Percentiles rank a stretch among this genome's conserved stretches.
Evolutionary conservation across 2,888 invertebrate species (phyloP).

Genomic region (Himalopsyche kuldschensis): DNA sequence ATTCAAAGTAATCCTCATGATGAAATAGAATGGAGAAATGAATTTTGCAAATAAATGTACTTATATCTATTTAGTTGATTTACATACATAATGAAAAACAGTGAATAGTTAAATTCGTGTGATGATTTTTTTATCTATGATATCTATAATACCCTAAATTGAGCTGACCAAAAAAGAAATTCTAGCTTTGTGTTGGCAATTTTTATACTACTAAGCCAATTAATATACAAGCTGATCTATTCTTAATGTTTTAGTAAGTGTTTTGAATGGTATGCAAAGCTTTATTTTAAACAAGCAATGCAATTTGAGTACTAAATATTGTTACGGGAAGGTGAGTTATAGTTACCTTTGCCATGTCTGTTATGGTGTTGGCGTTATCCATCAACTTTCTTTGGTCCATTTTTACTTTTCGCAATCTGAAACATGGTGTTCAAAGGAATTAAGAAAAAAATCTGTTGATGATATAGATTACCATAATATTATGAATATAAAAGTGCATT

Average conservation of each 20-base stretch:
- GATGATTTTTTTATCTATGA: neutral
- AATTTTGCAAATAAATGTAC: too few species aligned
- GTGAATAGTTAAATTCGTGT: neutral
- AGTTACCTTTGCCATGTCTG: conserved; percentile 98
- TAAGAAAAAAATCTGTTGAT: too few species aligned
- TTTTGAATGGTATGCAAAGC: conserved; percentile 36
- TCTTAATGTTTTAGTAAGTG: neutral
- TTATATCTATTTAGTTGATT: too few species aligned
- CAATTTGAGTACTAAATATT: conserved; percentile 39
- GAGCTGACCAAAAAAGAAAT: too few species aligned
- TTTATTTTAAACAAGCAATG: conserved; percentile 32
- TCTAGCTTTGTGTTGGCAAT: too few species aligned
- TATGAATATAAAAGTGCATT: too few species aligned
- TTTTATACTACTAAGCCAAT: neutral
- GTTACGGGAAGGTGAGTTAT: conserved; percentile 12
- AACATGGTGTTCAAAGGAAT: too few species aligned
- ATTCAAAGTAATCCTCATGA: too few species aligned
- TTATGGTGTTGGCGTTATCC: conserved; percentile 98
- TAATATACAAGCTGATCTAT: neutral
- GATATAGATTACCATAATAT: too few species aligned
- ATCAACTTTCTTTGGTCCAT: conserved; percentile 99
- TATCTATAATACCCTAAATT: neutral
- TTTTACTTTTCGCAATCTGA: conserved; percentile 96
- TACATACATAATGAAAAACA: too few species aligned
- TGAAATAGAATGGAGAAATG: too few species aligned